phyloP scores from a whole-genome alignment of 2,113 vertebrate species.

The Lophura nycthemera region DNA sequence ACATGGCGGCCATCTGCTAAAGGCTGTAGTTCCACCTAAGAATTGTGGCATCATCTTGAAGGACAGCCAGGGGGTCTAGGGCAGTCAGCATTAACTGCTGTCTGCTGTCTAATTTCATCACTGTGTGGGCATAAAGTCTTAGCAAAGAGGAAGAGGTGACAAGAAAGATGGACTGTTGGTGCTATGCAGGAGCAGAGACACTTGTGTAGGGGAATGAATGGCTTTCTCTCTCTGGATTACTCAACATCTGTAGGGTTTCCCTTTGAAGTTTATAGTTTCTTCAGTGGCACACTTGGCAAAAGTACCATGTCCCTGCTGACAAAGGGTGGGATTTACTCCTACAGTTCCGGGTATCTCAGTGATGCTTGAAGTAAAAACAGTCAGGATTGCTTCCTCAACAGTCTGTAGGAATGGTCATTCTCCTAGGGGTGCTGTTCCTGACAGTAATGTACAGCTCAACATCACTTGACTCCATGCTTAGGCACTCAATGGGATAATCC shows the following conservation, averaged over 20 bases:
- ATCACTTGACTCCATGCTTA: neutral
- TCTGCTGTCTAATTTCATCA: neutral
- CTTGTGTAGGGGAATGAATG: neutral
- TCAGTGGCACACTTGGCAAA: neutral
- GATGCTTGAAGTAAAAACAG: neutral
- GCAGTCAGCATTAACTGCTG: neutral
- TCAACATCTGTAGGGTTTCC: neutral
- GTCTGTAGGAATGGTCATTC: neutral
- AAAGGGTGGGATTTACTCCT: neutral
- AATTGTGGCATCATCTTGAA: too few species aligned
- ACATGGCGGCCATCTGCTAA: neutral
- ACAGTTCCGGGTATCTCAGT: neutral
- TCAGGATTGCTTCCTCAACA: fast-evolving
- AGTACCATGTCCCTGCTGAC: fast-evolving
- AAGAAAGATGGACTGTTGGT: neutral
- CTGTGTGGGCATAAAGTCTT: neutral
- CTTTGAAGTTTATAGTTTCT: neutral
- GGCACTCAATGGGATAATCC: neutral
- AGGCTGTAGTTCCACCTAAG: neutral
- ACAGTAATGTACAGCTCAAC: neutral
- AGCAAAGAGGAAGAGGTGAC: neutral
- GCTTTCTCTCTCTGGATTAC: neutral
- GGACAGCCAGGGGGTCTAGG: neutral
- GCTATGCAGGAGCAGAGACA: neutral
- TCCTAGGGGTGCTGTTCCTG: neutral